Conservation (phyloP, 53 echinoderm and acorn worm genomes). For the Stichopus horrens region DNA sequence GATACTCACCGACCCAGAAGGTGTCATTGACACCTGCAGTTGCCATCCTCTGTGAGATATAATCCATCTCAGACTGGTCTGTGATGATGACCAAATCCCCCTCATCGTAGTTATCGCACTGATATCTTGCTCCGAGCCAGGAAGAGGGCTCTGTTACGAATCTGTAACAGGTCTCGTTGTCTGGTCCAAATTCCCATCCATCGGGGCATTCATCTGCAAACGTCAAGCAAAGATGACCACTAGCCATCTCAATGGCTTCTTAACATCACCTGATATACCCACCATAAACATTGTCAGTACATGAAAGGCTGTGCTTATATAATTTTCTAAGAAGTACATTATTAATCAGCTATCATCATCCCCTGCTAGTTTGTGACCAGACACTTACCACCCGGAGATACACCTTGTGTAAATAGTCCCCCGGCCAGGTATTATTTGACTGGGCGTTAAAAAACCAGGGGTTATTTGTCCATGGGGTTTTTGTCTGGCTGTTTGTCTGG, state of each 20-base stretch:
- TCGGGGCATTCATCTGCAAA: conserved; percentile 73
- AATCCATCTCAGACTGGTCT: conserved; percentile 57
- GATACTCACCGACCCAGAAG: conserved; percentile 32
- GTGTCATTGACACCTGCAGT: background rate
- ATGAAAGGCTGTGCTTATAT: background rate
- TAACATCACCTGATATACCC: too few species aligned
- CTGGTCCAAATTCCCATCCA: conserved; percentile 67
- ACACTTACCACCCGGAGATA: too few species aligned
- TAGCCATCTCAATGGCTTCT: too few species aligned
- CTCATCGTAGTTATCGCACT: conserved; percentile 63
- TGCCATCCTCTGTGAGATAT: conserved; percentile 40
- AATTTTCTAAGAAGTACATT: background rate
- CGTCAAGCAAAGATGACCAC: background rate
- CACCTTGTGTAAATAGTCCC: too few species aligned
- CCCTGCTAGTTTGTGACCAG: too few species aligned
- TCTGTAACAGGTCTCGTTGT: conserved; percentile 81
- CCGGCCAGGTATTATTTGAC: too few species aligned
- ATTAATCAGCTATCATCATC: too few species aligned
- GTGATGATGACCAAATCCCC: conserved; percentile 77
- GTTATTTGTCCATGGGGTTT: too few species aligned
- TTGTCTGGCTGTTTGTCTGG: too few species aligned
- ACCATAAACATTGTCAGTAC: background rate
- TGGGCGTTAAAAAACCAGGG: too few species aligned
- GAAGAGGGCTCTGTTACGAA: conserved; percentile 55
- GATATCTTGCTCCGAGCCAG: conserved; percentile 74